Evolutionary conservation across 2,888 invertebrate genomes (phyloP), one percentile per base, ranked within the genome.

Genomic region (Calameuta filiformis): DNA sequence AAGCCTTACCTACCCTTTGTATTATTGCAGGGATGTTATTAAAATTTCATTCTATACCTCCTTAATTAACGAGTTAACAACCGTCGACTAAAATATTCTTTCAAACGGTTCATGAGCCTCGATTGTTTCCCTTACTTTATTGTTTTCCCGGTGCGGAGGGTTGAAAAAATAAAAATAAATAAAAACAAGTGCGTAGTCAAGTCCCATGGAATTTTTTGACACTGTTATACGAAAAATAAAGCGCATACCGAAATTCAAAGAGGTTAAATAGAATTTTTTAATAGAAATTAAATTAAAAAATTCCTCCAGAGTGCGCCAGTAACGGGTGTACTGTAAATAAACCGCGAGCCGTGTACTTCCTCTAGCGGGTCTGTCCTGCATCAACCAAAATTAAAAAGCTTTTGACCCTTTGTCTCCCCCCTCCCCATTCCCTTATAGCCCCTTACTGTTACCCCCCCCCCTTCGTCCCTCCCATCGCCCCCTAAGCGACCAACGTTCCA

Each of bases 61-160:
- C 85, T 87, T 88, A 87, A 88, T 87, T 85, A 87, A 87, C 87
- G 87, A 87, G 86, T 84, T 85, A 87, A 87, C 85, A 85, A 86
- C 84, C 56, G 56, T 56, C 56, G 56, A 23, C 15, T 56, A 23
- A 56, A 56, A 56, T 56, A 56, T 56, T 56, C 56, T 56, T 56
- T 56, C 56, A 23, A 56, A 56, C 23, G 23, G 23, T 56, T 56
- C 56, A 23, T 56, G 23, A 56, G 9, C 9, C 15, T 9, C 56
- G 6, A 56, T 56, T 56, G 15, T 40, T 40, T 40, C 40, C 40
- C 40, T 6, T 6, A 6, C 15, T 15, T 40, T 40, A 15, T 15
- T 40, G 6, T 40, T 15, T 1, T 6, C 1, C 15, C 40, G 40
- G 1, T 15, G 40, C 40, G 40, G 40, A 15, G 15, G 40, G 40